phyloP scores from a whole-genome alignment of 2,797 vertebrate genomes.

The Borostomias antarcticus region DNA sequence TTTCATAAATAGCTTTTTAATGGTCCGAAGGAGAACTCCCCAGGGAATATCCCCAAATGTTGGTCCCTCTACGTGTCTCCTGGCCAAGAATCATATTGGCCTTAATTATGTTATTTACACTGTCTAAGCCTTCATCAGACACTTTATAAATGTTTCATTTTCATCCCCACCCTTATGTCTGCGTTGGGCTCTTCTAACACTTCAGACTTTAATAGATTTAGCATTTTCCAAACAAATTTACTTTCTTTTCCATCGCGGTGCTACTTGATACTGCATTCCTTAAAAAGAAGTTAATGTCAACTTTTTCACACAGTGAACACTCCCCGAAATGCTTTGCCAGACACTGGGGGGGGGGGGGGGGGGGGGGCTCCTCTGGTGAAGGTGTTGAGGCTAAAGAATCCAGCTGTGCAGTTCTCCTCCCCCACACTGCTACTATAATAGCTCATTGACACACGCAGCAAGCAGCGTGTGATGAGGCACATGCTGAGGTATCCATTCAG shows the following conservation, averaged over 20 bases:
- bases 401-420: constrained; percentile 44
- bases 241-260: constrained; percentile 46
- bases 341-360: no score
- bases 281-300: constrained; percentile 58
- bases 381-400: constrained; percentile 60
- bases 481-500: neutral
- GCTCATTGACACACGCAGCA: no score
- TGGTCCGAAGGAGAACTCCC: constrained; percentile 24
- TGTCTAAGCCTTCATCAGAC: constrained; percentile 39
- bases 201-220: constrained; percentile 36
- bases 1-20: constrained; percentile 32
- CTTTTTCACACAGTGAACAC: constrained; percentile 61
- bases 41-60: constrained; percentile 8
- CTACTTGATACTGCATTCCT: constrained; percentile 62
- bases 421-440: no score
- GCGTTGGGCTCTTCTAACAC: constrained; percentile 23
- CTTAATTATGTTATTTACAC: constrained; percentile 27
- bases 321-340: constrained; percentile 64
- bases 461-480: constrained; percentile 24
- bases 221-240: constrained; percentile 33
- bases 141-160: constrained; percentile 38
- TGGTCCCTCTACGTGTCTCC: constrained; percentile 13
- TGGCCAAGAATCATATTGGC: constrained; percentile 16
- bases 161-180: constrained; percentile 13
- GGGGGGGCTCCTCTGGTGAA: constrained; percentile 50